A percentile compares a stretch with the other conserved stretches of the same genome.
phyloP scores from a whole-genome alignment of 2,113 vertebrate species.

The Cercocebus atys region DNA sequence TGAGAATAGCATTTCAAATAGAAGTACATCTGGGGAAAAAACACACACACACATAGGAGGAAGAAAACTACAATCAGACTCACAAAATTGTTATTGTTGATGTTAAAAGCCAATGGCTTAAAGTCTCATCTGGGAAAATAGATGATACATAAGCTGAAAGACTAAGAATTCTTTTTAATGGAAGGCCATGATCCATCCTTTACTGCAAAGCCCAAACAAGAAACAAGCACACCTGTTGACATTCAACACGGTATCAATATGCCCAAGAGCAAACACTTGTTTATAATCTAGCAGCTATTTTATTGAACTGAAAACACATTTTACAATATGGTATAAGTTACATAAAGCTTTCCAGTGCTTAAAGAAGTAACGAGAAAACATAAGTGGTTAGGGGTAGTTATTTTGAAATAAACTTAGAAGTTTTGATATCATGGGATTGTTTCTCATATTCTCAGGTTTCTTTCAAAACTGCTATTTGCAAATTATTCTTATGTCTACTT shows the following conservation, averaged over 20 bases:
- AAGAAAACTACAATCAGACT: not conserved
- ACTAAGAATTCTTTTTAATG: not conserved
- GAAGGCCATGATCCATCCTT: not conserved
- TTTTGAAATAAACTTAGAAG: conserved; percentile 6
- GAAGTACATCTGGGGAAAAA: not conserved
- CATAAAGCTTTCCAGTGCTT: conserved; percentile 7
- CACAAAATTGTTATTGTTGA: conserved; percentile 10
- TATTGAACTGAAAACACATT: conserved; percentile 59
- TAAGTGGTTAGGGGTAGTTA: not conserved
- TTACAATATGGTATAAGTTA: not conserved
- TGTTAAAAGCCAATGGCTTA: conserved; percentile 35
- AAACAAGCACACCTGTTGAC: conserved; percentile 29
- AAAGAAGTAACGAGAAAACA: conserved; percentile 51
- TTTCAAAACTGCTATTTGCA: not conserved
- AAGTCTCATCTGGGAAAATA: conserved; percentile 6
- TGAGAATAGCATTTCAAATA: not conserved
- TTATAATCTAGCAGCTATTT: conserved; percentile 52
- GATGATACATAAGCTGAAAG: not conserved
- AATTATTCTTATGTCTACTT: conserved; percentile 61
- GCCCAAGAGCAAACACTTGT: not conserved
- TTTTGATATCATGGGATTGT: conserved; percentile 30
- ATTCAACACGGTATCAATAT: not conserved
- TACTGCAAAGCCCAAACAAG: not conserved
- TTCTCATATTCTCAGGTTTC: not conserved
- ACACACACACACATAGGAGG: not conserved